Percentiles rank a stretch among this genome's conserved stretches.
Conservation (phyloP, 2,888 invertebrate genomes). For the Fragum fragum region DNA sequence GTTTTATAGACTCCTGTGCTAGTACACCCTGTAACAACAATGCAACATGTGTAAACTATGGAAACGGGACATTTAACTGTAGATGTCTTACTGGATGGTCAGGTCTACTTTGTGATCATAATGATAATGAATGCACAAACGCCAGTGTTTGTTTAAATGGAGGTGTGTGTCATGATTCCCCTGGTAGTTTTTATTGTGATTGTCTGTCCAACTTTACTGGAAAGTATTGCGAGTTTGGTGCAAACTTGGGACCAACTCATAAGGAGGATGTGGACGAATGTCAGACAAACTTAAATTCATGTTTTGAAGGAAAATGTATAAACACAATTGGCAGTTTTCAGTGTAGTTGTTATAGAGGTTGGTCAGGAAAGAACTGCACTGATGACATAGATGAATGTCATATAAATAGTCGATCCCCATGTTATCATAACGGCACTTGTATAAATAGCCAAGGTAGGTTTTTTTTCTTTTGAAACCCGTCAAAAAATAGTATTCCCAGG, state of each 20-base stretch:
- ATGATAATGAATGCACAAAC: constrained; percentile 47
- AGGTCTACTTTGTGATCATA: constrained; percentile 45
- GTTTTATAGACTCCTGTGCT: constrained; percentile 87
- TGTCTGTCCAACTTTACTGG: constrained; percentile 52
- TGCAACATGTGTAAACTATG: constrained; percentile 43
- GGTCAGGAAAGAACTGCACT: constrained; percentile 91
- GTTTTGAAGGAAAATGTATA: constrained; percentile 25
- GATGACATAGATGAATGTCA: constrained; percentile 94
- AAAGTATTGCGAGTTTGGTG: constrained; percentile 44
- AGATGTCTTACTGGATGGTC: constrained; percentile 53
- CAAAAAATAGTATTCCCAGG: no score
- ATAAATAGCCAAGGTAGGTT: constrained; percentile 22
- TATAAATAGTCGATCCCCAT: constrained; percentile 88
- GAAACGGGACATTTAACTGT: constrained; percentile 46
- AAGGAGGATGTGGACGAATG: constrained; percentile 26
- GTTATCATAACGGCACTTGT: constrained; percentile 87
- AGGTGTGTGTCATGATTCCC: constrained; percentile 47
- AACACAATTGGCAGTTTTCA: constrained; percentile 25
- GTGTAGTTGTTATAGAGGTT: constrained; percentile 89
- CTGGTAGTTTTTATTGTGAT: constrained; percentile 49
- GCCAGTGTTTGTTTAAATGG: constrained; percentile 54
- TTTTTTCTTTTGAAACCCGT: no score
- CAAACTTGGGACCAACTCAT: constrained; percentile 15
- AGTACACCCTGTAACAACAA: constrained; percentile 90
- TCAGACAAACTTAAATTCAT: constrained; percentile 8